A percentile compares a stretch with the other conserved stretches of the same genome.
Conservation (phyloP, 2,888 invertebrate genomes). For the Entomobrya proxima region DNA sequence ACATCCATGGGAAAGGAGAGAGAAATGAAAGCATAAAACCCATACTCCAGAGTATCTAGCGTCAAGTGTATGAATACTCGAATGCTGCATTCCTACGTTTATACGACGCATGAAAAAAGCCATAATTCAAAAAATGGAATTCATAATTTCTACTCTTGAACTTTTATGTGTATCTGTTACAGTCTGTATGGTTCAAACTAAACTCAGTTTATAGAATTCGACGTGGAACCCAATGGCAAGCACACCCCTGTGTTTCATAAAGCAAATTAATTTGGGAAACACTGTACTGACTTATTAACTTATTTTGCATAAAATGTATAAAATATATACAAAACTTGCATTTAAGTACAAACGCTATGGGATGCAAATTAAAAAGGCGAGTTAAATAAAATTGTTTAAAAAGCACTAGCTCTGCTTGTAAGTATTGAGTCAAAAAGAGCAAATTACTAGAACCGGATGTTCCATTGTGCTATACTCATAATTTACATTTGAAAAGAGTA, state of each 20-base stretch:
- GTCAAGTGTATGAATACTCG: conserved; percentile 8
- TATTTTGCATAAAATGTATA: not conserved
- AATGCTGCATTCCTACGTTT: not conserved
- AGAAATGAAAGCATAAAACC: not conserved
- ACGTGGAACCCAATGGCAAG: not conserved
- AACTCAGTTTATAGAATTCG: not conserved
- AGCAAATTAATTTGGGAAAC: not conserved
- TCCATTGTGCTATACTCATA: no score
- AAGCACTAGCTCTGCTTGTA: no score
- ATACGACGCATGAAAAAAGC: conserved; percentile 9
- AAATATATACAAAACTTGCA: no score
- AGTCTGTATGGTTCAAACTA: not conserved
- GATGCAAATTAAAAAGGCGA: no score
- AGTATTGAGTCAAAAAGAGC: no score
- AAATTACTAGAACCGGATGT: no score
- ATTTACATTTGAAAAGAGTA: no score
- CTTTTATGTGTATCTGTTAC: not conserved
- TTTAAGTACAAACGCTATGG: no score
- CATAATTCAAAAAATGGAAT: conserved; percentile 9
- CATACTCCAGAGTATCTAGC: not conserved
- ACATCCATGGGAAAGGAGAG: not conserved
- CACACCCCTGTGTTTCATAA: not conserved
- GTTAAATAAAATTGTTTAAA: no score
- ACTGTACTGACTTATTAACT: not conserved
- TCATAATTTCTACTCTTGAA: not conserved